Percentiles rank a stretch among this genome's conserved stretches.
phyloP scores from a whole-genome alignment of 2,113 vertebrate species.

The Labeo rohita region DNA sequence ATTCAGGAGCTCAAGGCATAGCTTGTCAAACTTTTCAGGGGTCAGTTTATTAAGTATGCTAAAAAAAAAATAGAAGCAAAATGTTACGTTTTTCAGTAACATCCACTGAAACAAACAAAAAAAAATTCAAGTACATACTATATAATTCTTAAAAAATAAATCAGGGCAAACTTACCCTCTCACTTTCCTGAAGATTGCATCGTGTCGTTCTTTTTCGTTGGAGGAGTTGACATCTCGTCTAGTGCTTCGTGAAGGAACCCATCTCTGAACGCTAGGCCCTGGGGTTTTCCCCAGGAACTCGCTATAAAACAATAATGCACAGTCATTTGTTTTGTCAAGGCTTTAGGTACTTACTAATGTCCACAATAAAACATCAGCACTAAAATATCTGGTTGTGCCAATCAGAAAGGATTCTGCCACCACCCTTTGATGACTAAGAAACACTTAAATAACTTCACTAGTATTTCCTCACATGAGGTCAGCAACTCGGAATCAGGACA shows the following conservation, averaged over 20 bases:
- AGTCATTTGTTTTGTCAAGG: neutral
- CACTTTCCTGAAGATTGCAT: slow-evolving; percentile 99
- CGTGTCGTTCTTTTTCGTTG: slow-evolving; percentile 98
- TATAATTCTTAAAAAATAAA: neutral
- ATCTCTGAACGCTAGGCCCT: slow-evolving; percentile 99
- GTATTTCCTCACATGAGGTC: neutral
- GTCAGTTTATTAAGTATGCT: slow-evolving; percentile 99
- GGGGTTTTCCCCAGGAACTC: slow-evolving; percentile 99
- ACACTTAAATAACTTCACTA: too few species aligned
- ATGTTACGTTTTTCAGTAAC: neutral
- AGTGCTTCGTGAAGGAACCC: slow-evolving; percentile 99
- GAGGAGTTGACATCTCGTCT: slow-evolving; percentile 99
- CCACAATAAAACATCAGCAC: neutral
- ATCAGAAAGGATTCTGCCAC: neutral
- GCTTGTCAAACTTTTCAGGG: slow-evolving; percentile 99
- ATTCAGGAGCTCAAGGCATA: slow-evolving; percentile 99
- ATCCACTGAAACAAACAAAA: too few species aligned
- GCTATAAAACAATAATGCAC: slow-evolving; percentile 72
- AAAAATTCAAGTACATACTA: too few species aligned
- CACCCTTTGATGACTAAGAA: neutral
- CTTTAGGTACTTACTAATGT: neutral
- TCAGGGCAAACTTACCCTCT: slow-evolving; percentile 83
- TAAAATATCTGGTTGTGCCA: neutral
- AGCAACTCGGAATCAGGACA: neutral
- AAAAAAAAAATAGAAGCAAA: neutral